Percentiles rank a stretch among this genome's conserved stretches.
Conservation (phyloP, 1,140 invertebrate genomes). For the Ridgeia piscesae region DNA sequence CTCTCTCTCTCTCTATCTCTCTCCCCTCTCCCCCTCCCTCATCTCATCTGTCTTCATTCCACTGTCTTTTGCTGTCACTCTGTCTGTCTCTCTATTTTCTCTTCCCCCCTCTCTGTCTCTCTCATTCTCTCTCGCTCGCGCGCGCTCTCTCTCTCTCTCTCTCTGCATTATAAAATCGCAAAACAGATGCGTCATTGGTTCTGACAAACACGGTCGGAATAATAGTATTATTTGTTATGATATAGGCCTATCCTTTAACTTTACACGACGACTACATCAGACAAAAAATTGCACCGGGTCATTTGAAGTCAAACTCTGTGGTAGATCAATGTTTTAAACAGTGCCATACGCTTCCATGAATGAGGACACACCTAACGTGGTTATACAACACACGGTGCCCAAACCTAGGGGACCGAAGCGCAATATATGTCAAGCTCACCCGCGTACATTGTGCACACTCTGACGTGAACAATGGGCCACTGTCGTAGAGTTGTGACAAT, state of each 20-base stretch:
- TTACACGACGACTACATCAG: not conserved
- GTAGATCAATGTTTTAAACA: not conserved
- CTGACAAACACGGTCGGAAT: not conserved
- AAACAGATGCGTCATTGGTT: not conserved
- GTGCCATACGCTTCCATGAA: not conserved
- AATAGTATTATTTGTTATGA: not conserved
- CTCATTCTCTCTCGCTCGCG: too few species aligned
- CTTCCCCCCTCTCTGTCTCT: too few species aligned
- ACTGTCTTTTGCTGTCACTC: too few species aligned
- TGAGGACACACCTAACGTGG: not conserved
- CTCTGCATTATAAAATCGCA: too few species aligned
- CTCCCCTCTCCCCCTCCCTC: too few species aligned
- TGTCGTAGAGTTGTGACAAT: not conserved
- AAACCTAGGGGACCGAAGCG: not conserved
- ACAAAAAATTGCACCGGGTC: not conserved
- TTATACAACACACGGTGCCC: not conserved
- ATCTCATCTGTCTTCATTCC: too few species aligned
- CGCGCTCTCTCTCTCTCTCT: too few species aligned
- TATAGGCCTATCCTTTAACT: not conserved
- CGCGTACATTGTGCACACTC: not conserved
- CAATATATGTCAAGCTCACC: not conserved
- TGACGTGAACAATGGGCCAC: not conserved
- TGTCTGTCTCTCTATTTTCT: too few species aligned
- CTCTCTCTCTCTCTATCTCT: too few species aligned
- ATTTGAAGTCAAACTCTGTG: not conserved